Conservation (phyloP, 2,113 vertebrate genomes). For the Labeo catla region DNA sequence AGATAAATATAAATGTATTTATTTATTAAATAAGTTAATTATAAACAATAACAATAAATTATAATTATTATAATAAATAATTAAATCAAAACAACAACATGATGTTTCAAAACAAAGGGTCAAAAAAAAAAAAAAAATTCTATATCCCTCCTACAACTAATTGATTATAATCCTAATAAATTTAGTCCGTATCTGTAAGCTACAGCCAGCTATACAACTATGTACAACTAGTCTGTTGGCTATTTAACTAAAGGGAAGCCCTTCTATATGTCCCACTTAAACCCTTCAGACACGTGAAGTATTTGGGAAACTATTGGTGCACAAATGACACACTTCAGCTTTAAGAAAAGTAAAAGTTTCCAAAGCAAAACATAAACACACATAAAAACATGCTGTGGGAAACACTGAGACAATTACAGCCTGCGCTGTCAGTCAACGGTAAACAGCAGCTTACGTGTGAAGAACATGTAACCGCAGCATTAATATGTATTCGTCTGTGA, state of each 20-base stretch:
- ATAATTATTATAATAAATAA: not conserved
- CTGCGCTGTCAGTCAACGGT: not conserved
- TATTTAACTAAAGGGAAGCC: not conserved
- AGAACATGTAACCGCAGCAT: not conserved
- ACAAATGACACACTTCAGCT: not conserved
- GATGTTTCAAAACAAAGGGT: not conserved
- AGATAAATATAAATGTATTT: not conserved
- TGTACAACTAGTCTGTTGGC: not conserved
- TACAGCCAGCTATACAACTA: not conserved
- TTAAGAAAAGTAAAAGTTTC: not conserved
- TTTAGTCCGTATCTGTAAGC: not conserved
- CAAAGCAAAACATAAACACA: not conserved
- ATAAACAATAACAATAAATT: no score
- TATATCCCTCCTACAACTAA: not conserved
- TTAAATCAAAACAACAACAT: not conserved
- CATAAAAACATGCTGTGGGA: not conserved
- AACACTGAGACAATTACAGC: not conserved
- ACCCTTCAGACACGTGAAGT: not conserved
- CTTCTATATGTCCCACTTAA: not conserved
- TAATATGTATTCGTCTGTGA: conserved; percentile 6
- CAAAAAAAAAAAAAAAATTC: no score
- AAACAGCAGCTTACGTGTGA: not conserved
- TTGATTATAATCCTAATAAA: not conserved
- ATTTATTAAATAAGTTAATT: no score
- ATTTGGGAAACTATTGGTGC: not conserved